These are phyloP conservation scores for Eciton burchellii DNA, from an alignment of 1,140 invertebrate genomes.

Conservation along the genomic window DNA sequence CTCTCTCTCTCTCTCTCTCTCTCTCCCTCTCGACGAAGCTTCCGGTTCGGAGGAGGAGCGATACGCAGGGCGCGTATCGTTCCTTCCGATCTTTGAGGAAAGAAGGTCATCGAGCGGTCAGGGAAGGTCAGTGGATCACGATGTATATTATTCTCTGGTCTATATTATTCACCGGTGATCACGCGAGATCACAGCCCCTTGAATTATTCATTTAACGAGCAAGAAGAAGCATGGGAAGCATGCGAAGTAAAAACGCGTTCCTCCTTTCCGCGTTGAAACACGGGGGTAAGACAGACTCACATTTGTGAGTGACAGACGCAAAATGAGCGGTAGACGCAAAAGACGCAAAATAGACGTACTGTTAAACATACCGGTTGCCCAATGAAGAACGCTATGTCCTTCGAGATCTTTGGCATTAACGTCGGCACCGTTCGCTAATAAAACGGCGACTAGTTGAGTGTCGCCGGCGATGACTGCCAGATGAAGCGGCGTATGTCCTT, in stretches of 20 bases:
- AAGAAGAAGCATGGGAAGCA: too few relatives aligned
- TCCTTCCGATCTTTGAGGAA: slow-evolving; percentile 62
- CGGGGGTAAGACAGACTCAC: too few relatives aligned
- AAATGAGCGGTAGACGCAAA: background rate
- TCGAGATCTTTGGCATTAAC: slow-evolving; percentile 96
- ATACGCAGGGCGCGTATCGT: slow-evolving; percentile 63
- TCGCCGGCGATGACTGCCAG: slow-evolving; percentile 97
- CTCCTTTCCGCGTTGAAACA: too few relatives aligned
- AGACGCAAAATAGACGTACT: background rate
- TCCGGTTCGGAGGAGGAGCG: slow-evolving; percentile 27
- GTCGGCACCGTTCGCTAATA: slow-evolving; percentile 93
- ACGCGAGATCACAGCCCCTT: slow-evolving; percentile 74
- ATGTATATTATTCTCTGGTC: too few relatives aligned
- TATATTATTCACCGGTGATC: slow-evolving; percentile 76
- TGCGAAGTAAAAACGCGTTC: too few relatives aligned
- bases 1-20: too few relatives aligned
- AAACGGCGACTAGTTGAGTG: slow-evolving; percentile 91
- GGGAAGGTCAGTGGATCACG: slow-evolving; percentile 84
- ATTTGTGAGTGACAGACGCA: too few relatives aligned
- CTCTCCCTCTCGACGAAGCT: slow-evolving; percentile 12
- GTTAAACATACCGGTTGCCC: slow-evolving; percentile 96
- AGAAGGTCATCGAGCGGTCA: slow-evolving; percentile 71
- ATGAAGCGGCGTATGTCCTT: slow-evolving; percentile 97
- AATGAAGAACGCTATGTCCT: slow-evolving; percentile 98
- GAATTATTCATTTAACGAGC: too few relatives aligned